phyloP scores from a whole-genome alignment of 2,888 invertebrate species.

The Ochropacha duplaris region DNA sequence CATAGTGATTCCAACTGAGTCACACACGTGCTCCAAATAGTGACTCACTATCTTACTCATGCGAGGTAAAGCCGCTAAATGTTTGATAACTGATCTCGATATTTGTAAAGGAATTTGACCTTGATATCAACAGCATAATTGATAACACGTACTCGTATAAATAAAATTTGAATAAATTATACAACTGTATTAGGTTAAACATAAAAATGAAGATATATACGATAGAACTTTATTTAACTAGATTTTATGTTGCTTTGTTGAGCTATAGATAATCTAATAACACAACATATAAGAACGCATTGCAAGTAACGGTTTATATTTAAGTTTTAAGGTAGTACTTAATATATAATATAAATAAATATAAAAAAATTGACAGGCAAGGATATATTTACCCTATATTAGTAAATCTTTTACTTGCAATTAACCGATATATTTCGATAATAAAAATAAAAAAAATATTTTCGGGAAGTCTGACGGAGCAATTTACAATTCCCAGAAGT shows the following conservation, averaged over 20 bases:
- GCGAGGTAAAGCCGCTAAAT: conserved; percentile 41
- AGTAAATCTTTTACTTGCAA: too few relatives aligned
- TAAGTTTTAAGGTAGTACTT: too few relatives aligned
- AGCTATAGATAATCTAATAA: too few relatives aligned
- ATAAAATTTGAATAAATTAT: background rate
- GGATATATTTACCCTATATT: too few relatives aligned
- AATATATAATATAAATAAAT: too few relatives aligned
- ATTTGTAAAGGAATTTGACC: conserved; percentile 35
- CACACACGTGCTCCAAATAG: conserved; percentile 17
- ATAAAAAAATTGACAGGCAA: too few relatives aligned
- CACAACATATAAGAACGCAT: too few relatives aligned
- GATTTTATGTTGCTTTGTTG: too few relatives aligned
- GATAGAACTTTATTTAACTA: too few relatives aligned
- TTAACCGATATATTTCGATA: background rate
- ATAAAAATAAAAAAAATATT: background rate
- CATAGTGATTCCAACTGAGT: conserved; percentile 21
- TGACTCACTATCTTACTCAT: conserved; percentile 54
- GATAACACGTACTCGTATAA: background rate
- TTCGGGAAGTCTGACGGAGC: background rate
- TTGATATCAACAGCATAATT: conserved; percentile 23
- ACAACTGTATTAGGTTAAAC: too few relatives aligned
- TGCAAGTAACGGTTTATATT: too few relatives aligned
- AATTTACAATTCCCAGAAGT: background rate
- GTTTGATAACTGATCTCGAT: conserved; percentile 48
- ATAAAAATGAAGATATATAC: too few relatives aligned